Evolutionary conservation across 2,113 vertebrate genomes (phyloP), one percentile per base, ranked within the genome.

Genomic region (Entomyzon cyanotis): DNA sequence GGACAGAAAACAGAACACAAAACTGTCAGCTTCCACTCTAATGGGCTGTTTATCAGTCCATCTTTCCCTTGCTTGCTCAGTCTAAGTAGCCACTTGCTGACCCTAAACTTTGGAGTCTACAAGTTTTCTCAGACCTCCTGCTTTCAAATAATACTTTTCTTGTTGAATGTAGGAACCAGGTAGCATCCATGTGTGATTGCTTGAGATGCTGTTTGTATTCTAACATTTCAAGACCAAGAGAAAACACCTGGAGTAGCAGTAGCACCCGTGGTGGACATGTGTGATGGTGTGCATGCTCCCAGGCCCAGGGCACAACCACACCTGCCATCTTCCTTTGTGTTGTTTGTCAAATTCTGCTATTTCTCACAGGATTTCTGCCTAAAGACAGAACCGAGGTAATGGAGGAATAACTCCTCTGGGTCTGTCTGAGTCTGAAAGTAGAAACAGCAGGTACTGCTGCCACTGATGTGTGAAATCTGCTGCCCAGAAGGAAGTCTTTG

Each of bases 1-100:
- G 68, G 64, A 92, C 90, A 92, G 76, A 84, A 95, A 95, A 81
- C 79, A 90, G 88, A 95, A 84, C 60, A 90, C 87, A 90, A 47
- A 80, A 52, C 68, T 75, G 55, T 84, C 58, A 67, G 52, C 56
- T 89, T 90, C 44, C 55, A 77, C 37, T 80, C 64, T 33, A 56
- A 90, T 37, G 53, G 64, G 11, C 24, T 70, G 21, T 80, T 80
- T 91, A 86, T 86, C 85, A 86, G 49, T 68, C 44, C n/a, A 60
- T 87, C 75, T 78, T 78, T 41, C 44, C 76, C 44, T 93, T 68
- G 31, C 33, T 88, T 75, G 85, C 56, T 76, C 83, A 65, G 55
- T 50, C 75, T 76, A 83, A 94, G 77, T 35, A 91, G 52, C 15
- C 37, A 67, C 53, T 94, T 78, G 59, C 52, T 75, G 79, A 70